Evolutionary conservation across 2,888 invertebrate genomes (phyloP).

Genomic region (Dichetophora obliterata): DNA sequence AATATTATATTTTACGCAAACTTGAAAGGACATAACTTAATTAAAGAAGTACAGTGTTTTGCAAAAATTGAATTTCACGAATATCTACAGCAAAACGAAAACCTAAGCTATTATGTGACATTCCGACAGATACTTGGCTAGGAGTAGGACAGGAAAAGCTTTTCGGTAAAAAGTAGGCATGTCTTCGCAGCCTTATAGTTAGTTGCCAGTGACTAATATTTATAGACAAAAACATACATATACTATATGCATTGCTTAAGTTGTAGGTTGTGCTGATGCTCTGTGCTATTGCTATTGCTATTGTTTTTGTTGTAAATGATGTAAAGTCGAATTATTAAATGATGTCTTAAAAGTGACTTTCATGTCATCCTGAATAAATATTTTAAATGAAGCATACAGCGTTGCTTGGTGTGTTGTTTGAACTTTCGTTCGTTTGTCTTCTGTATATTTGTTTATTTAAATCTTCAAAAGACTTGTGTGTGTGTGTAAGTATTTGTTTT

Average conservation of each 20-base stretch:
- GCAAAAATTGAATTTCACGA: not conserved
- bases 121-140: not conserved
- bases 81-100: not conserved
- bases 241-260: not conserved
- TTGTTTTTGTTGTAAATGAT: conserved; percentile 16
- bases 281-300: not conserved
- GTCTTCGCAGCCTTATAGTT: too few relatives aligned
- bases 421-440: too few relatives aligned
- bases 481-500: too few relatives aligned
- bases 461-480: too few relatives aligned
- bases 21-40: not conserved
- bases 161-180: not conserved
- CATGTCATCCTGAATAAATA: conserved; percentile 39
- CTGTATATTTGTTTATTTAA: too few relatives aligned
- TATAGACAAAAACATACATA: not conserved
- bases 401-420: not conserved
- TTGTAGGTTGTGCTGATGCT: not conserved
- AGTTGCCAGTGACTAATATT: not conserved
- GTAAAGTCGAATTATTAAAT: conserved; percentile 43
- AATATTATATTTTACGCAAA: not conserved
- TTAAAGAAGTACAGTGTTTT: not conserved
- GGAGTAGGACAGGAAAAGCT: not conserved
- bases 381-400: conserved; percentile 35
- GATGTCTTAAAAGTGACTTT: conserved; percentile 41
- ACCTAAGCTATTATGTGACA: not conserved